phyloP scores from a whole-genome alignment of 2,888 invertebrate species.

The Drosophila pseudotakahashii region DNA sequence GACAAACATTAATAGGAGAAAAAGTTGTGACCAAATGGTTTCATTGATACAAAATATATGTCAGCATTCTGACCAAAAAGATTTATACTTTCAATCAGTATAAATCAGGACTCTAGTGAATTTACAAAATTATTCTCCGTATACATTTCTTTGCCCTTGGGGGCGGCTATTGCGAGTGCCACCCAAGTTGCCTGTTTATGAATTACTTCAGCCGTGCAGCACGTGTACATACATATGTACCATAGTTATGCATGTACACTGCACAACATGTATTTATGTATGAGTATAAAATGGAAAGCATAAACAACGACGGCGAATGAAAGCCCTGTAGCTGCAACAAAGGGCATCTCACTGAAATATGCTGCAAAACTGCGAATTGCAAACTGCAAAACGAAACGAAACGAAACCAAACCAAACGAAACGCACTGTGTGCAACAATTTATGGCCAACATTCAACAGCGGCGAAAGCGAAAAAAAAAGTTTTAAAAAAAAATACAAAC shows the following conservation, averaged over 20 bases:
- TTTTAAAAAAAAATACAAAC: constrained; percentile 54
- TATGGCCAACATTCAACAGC: constrained; percentile 77
- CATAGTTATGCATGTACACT: constrained; percentile 35
- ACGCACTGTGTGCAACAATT: constrained; percentile 78
- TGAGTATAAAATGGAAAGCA: constrained; percentile 71
- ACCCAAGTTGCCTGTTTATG: constrained; percentile 74
- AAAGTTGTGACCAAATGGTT: background rate
- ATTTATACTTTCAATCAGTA: constrained; percentile 1
- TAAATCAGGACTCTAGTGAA: constrained; percentile 7
- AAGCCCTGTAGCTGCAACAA: constrained; percentile 52
- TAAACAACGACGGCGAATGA: constrained; percentile 53
- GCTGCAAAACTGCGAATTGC: constrained; percentile 59
- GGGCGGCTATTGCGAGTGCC: constrained; percentile 39
- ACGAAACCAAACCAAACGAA: constrained; percentile 50
- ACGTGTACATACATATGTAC: constrained; percentile 33
- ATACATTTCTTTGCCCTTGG: constrained; percentile 12
- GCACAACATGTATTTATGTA: constrained; percentile 75
- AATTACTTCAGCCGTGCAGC: constrained; percentile 69
- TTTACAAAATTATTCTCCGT: constrained; percentile 6
- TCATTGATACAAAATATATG: background rate
- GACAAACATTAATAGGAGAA: no score
- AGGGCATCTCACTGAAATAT: constrained; percentile 72
- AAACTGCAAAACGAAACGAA: constrained; percentile 45
- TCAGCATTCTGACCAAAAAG: background rate
- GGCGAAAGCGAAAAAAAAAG: constrained; percentile 24